These are phyloP conservation scores for Ginglymostoma cirratum DNA, from an alignment of 2,113 vertebrate species.

Conservation along the genomic window DNA sequence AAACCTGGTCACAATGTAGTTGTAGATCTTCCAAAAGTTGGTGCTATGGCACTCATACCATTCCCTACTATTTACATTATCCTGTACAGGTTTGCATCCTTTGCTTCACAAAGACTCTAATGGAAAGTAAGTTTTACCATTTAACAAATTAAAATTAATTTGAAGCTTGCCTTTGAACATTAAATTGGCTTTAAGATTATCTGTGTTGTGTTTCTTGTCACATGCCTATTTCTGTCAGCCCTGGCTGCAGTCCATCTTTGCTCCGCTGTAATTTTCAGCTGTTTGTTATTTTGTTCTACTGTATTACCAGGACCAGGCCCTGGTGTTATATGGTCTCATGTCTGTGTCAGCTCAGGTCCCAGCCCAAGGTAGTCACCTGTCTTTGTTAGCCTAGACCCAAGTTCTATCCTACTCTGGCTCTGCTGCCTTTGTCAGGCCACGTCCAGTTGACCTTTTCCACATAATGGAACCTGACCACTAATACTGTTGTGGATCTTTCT, in stretches of 20 bases:
- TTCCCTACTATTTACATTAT: neutral
- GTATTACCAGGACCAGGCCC: neutral
- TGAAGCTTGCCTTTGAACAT: neutral
- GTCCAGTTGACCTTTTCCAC: neutral
- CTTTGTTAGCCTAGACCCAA: neutral
- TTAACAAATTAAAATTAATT: neutral
- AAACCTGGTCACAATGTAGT: neutral
- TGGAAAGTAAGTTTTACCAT: neutral
- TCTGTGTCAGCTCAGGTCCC: neutral
- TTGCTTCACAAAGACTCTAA: neutral
- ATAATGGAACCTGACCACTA: neutral
- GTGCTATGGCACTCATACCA: neutral
- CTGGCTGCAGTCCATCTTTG: neutral
- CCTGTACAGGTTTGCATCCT: neutral
- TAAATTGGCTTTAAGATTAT: neutral
- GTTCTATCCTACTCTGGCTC: neutral
- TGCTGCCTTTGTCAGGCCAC: neutral
- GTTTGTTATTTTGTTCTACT: neutral
- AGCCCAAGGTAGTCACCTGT: neutral
- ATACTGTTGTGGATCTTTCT: neutral
- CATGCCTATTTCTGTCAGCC: neutral
- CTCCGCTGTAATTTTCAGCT: neutral
- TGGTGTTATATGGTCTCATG: neutral
- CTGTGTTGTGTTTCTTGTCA: neutral
- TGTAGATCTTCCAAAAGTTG: neutral